A percentile compares a stretch with the other conserved stretches of the same genome.
These are phyloP conservation scores for Falcunculus frontatus DNA, from an alignment of 2,113 vertebrate species.

Conservation along the genomic window DNA sequence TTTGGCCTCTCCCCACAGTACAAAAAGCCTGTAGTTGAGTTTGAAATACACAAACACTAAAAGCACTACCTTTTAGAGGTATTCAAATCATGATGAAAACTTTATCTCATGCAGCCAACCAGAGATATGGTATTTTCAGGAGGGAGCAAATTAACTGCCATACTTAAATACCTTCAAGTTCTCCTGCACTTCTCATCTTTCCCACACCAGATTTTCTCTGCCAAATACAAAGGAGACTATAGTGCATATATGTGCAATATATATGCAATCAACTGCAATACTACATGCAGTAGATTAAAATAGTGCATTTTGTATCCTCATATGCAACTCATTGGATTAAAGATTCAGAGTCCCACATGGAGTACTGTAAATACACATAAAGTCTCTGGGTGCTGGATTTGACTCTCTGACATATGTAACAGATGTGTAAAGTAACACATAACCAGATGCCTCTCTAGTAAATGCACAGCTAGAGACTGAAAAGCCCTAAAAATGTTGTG, in stretches of 20 bases:
- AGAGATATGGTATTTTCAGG: not conserved
- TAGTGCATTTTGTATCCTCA: conserved; percentile 23
- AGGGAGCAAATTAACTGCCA: not conserved
- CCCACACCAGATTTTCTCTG: not conserved
- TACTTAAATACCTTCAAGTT: not conserved
- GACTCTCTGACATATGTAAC: not conserved
- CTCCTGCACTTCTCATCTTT: not conserved
- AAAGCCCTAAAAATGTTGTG: not conserved
- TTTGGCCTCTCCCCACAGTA: not conserved
- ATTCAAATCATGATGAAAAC: not conserved
- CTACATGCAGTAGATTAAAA: conserved; percentile 7
- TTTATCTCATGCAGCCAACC: not conserved
- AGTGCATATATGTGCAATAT: not conserved
- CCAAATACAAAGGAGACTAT: not conserved
- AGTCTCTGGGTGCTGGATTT: not conserved
- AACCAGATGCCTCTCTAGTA: not conserved
- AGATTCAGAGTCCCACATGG: not conserved
- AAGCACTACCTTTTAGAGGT: not conserved
- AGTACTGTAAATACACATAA: conserved; percentile 2
- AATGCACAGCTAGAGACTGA: not conserved
- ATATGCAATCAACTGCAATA: not conserved
- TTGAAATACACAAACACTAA: not conserved
- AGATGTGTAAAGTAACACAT: conserved; percentile 2
- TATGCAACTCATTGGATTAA: conserved; percentile 28
- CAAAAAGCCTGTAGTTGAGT: not conserved